phyloP scores from a whole-genome alignment of 2,113 vertebrate species.

The Pterocles gutturalis region DNA sequence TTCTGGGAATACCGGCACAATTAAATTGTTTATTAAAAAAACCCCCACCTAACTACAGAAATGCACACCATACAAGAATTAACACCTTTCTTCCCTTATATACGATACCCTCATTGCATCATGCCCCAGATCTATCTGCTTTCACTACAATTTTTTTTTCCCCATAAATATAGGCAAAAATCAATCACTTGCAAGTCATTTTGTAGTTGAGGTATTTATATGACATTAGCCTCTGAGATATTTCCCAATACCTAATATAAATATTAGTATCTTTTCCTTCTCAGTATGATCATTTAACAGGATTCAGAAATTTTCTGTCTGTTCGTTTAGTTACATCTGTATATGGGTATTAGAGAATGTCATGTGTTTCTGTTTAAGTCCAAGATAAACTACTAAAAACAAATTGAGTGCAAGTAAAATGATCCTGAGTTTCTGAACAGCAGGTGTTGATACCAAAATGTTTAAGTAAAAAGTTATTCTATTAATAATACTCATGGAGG shows the following conservation, averaged over 20 bases:
- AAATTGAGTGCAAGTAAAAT: neutral
- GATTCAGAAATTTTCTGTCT: neutral
- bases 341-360: neutral
- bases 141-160: neutral
- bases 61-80: neutral
- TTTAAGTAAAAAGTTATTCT: neutral
- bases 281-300: neutral
- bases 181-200: neutral
- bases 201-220: neutral
- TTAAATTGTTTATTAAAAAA: neutral
- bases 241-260: neutral
- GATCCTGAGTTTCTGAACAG: neutral
- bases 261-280: neutral
- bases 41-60: neutral
- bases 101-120: neutral
- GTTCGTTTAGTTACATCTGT: neutral
- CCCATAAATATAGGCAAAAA: neutral
- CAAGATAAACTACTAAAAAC: neutral
- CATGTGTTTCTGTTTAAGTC: neutral
- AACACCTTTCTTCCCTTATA: neutral
- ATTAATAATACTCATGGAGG: neutral
- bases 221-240: neutral
- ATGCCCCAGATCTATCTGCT: neutral
- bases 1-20: neutral
- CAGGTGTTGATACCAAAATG: neutral